Evolutionary conservation across 1,140 invertebrate species (phyloP), one percentile per base, ranked within the genome.

Genomic region (Elymnias hypermnestra): DNA sequence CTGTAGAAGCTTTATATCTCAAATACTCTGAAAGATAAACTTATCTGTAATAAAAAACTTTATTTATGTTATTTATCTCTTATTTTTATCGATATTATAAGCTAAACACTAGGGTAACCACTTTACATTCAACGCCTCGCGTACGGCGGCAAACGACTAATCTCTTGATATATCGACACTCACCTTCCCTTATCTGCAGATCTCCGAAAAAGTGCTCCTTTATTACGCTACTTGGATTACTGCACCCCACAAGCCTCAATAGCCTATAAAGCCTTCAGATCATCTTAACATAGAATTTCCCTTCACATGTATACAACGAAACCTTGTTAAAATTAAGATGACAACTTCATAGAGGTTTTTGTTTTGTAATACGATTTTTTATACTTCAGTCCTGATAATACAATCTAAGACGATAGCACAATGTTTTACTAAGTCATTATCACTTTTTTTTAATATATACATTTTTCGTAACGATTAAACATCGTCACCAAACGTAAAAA

Each of bases 161-260:
- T 83, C 78, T 78, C 60, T 63, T 79, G 75, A 79, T 83, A 79
- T 78, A 83, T 83, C 69, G 74, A 48, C 70, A 63, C 72, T 79
- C 70, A 78, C 75, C 78, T 79, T 71, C 63, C 63, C 72, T 73
- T 74, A 76, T 79, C 72, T 73, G 29, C 42, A 68, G 65, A 76
- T 77, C 69, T 67, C 26, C 63, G 61, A 70, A 81, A 81, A 76
- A 79, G 75, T 77, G 64, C 63, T 63, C 63, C 64, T 79, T 83
- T 77, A 76, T 77, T 74, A 75, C 68, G 43, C 46, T 52, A 64
- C 63, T 55, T 67, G 66, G 71, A 73, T 74, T 67, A 72, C 66
- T 40, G 41, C 51, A 53, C 54, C 57, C 47, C 54, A 60, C 54
- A 53, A 48, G 43, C 52, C 47, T 53, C 51, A 41, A 44, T 40